phyloP scores from a whole-genome alignment of 1,140 invertebrate genomes.

The Fopius arisanus region DNA sequence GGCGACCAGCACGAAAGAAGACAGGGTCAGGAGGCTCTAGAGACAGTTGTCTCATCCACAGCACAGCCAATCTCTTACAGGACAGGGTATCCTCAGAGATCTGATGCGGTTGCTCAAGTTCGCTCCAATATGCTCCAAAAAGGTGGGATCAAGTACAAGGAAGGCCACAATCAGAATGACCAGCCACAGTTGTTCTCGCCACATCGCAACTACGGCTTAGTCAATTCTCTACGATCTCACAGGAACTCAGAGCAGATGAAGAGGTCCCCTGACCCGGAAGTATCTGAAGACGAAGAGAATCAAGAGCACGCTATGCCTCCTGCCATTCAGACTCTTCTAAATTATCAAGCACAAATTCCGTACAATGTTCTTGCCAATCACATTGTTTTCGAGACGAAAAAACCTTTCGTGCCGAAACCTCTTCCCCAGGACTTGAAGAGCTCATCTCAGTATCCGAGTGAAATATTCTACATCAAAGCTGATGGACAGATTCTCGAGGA shows the following conservation, averaged over 20 bases:
- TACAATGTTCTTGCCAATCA: constrained; percentile 60
- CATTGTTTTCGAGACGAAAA: constrained; percentile 53
- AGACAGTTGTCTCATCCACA: constrained; percentile 8
- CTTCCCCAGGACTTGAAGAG: constrained; percentile 46
- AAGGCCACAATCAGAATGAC: constrained; percentile 12
- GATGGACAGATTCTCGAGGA: constrained; percentile 29
- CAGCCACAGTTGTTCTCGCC: neutral
- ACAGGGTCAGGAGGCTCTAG: neutral
- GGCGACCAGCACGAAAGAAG: constrained; percentile 17
- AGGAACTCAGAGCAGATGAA: constrained; percentile 17
- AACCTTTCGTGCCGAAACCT: constrained; percentile 53
- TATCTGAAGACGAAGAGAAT: constrained; percentile 28
- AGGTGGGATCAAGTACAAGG: constrained; percentile 31
- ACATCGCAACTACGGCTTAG: constrained; percentile 6
- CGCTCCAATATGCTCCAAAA: constrained; percentile 8
- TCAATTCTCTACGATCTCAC: neutral
- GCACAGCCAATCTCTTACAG: constrained; percentile 18
- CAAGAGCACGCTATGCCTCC: constrained; percentile 44
- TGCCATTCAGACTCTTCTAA: constrained; percentile 53
- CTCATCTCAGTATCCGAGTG: constrained; percentile 49
- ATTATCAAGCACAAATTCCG: constrained; percentile 55
- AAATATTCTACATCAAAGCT: constrained; percentile 49
- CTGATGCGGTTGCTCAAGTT: neutral
- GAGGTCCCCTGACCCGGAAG: neutral
- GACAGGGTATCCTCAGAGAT: constrained; percentile 4